Percentiles rank a stretch among this genome's conserved stretches.
Conservation (phyloP, 2,888 invertebrate species). For the Mesorhabditis spiculigera region DNA sequence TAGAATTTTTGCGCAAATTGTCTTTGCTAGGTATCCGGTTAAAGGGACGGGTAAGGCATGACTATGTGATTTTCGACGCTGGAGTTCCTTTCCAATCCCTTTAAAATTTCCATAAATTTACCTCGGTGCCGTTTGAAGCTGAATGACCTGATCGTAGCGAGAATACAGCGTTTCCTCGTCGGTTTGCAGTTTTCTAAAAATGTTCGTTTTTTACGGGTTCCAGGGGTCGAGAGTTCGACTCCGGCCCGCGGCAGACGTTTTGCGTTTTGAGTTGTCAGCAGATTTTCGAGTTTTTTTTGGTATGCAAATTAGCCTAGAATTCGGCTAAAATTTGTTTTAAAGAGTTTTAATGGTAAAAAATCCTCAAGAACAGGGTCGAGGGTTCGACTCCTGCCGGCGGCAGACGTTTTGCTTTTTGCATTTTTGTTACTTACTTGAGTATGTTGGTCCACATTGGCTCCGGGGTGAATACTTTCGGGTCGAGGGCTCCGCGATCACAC, state of each 20-base stretch:
- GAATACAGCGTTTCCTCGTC: background rate
- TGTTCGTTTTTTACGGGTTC: background rate
- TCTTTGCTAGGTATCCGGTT: too few species aligned
- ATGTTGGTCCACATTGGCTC: background rate
- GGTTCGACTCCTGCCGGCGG: too few species aligned
- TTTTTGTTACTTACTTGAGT: background rate
- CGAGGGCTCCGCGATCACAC: background rate
- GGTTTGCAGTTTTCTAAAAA: background rate
- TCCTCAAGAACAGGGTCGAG: too few species aligned
- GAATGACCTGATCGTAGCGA: background rate
- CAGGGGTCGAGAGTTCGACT: background rate
- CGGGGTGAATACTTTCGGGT: slow-evolving; percentile 4
- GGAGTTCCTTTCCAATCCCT: background rate
- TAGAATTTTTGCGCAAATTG: background rate
- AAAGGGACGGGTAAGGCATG: too few species aligned
- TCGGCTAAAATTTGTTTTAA: too few species aligned
- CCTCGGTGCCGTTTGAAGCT: background rate
- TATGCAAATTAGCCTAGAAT: too few species aligned
- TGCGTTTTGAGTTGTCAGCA: too few species aligned
- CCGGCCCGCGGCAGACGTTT: too few species aligned
- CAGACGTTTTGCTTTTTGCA: too few species aligned
- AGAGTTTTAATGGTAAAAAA: too few species aligned
- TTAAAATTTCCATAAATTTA: background rate
- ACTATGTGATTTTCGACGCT: background rate
- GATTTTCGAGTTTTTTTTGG: too few species aligned